Conservation (phyloP, 2,797 vertebrate species). For the Picus viridis region DNA sequence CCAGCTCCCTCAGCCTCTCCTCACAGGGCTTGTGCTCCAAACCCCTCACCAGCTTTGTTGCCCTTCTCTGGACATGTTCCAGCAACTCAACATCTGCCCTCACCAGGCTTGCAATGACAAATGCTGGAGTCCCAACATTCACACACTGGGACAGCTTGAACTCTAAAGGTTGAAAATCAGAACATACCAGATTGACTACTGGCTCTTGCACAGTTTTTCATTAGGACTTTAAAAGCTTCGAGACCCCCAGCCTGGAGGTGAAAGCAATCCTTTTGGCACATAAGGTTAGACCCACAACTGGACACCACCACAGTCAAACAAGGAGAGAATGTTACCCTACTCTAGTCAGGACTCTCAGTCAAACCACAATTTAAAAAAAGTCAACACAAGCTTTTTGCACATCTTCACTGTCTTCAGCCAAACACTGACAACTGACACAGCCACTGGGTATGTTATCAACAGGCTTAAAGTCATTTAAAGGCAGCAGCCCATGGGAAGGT, state of each 20-base stretch:
- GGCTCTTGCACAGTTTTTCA: neutral
- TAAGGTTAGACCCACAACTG: neutral
- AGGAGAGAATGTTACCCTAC: neutral
- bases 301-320: neutral
- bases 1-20: no score
- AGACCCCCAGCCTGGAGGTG: neutral
- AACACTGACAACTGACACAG: neutral
- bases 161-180: neutral
- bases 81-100: no score
- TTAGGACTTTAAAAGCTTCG: neutral
- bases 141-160: neutral
- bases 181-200: neutral
- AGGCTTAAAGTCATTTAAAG: neutral
- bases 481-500: neutral
- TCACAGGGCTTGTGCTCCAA: no score
- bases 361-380: neutral
- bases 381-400: neutral
- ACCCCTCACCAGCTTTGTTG: no score
- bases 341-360: neutral
- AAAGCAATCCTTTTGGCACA: neutral
- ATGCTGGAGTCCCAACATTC: neutral
- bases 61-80: no score
- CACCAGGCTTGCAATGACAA: neutral
- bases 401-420: neutral
- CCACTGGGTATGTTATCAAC: neutral